phyloP scores from a whole-genome alignment of 2,797 vertebrate species.

The Salarias fasciatus region DNA sequence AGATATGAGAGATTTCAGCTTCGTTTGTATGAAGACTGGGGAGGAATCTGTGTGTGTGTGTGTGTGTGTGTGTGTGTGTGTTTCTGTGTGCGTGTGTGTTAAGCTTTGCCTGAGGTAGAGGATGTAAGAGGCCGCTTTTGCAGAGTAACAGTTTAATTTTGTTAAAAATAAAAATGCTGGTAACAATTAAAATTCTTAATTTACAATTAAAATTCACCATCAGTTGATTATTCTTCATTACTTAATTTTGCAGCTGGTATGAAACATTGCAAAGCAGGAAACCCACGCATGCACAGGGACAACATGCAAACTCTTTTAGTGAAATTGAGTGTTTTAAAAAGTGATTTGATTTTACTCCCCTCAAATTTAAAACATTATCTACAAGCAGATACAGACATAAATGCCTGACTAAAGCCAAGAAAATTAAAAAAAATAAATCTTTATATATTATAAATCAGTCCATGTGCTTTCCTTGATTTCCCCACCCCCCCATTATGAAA shows the following conservation, averaged over 20 bases:
- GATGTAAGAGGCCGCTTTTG: conserved; percentile 1
- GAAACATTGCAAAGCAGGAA: too few relatives aligned
- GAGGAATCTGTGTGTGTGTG: conserved; percentile 21
- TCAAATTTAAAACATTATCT: background rate
- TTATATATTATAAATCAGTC: conserved; percentile 10
- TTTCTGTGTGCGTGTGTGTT: background rate
- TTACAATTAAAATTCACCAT: too few relatives aligned
- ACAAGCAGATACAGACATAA: background rate
- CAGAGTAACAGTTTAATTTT: too few relatives aligned
- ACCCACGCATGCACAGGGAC: too few relatives aligned
- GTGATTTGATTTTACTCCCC: too few relatives aligned
- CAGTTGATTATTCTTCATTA: too few relatives aligned
- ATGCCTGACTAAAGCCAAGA: too few relatives aligned
- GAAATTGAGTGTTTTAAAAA: too few relatives aligned
- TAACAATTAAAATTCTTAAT: too few relatives aligned
- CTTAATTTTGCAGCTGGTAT: too few relatives aligned
- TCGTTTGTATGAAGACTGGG: conserved; percentile 43
- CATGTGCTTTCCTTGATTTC: conserved; percentile 19
- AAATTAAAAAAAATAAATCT: background rate
- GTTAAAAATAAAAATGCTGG: too few relatives aligned
- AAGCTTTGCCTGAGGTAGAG: conserved; percentile 7
- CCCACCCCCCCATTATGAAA: conserved; percentile 41
- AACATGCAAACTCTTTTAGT: too few relatives aligned
- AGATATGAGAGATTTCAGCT: conserved; percentile 56
- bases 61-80: background rate